Percentiles rank a stretch among this genome's conserved stretches.
phyloP scores from a whole-genome alignment of 1,140 invertebrate genomes.

The Halyomorpha halys region DNA sequence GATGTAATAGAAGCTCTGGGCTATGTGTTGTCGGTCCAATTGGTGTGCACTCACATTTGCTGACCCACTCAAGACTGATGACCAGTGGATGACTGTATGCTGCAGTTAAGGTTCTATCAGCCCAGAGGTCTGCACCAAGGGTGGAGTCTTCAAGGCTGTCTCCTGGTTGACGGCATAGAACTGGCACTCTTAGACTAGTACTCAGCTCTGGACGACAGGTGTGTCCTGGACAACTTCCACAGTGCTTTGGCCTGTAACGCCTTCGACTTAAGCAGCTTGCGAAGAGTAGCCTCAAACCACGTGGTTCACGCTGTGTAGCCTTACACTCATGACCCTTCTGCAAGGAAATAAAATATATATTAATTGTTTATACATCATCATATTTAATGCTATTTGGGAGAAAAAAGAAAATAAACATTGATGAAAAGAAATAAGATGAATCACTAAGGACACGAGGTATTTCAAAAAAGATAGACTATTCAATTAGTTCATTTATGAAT shows the following conservation, averaged over 20 bases:
- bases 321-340: conserved; percentile 55
- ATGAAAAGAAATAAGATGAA: no score
- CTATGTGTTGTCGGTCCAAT: conserved; percentile 11
- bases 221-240: conserved; percentile 43
- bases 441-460: no score
- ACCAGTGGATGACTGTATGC: conserved; percentile 21
- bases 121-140: conserved; percentile 27
- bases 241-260: conserved; percentile 50
- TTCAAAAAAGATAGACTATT: no score
- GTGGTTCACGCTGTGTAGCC: conserved; percentile 45
- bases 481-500: no score
- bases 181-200: conserved; percentile 39
- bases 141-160: conserved; percentile 28
- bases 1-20: conserved; percentile 21
- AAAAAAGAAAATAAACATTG: no score
- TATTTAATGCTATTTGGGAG: no score
- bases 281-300: conserved; percentile 43
- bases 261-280: conserved; percentile 52
- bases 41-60: conserved; percentile 29
- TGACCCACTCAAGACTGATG: conserved; percentile 29
- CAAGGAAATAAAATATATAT: conserved; percentile 27
- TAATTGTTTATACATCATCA: no score
- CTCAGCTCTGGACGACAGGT: conserved; percentile 48
- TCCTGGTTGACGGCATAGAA: conserved; percentile 29
- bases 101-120: conserved; percentile 15